Percentiles rank a stretch among this genome's conserved stretches.
These are phyloP conservation scores for Gephyroberyx darwinii DNA, from an alignment of 2,797 vertebrate genomes.

Conservation along the genomic window DNA sequence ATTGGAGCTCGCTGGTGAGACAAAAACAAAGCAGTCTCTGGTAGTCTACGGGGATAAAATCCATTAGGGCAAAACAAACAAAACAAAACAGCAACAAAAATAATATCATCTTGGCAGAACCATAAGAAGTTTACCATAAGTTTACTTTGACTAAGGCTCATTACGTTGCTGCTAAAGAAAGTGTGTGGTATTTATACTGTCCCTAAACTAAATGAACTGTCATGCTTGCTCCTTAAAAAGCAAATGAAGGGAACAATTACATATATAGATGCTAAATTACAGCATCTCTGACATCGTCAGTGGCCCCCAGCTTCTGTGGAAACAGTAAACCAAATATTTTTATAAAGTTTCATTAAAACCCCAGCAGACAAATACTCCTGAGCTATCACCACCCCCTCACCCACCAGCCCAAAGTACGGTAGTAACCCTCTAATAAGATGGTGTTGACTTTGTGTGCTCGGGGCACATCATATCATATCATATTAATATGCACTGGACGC, in stretches of 20 bases:
- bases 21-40: slow-evolving; percentile 54
- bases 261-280: slow-evolving; percentile 45
- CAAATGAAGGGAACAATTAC: slow-evolving; percentile 43
- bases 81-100: slow-evolving; percentile 38
- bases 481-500: slow-evolving; percentile 83
- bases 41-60: slow-evolving; percentile 61
- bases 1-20: slow-evolving; percentile 60
- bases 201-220: not conserved
- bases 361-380: slow-evolving; percentile 77
- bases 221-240: slow-evolving; percentile 42
- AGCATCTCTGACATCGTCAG: slow-evolving; percentile 54
- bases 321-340: slow-evolving; percentile 74
- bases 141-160: slow-evolving; percentile 37
- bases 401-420: slow-evolving; percentile 33
- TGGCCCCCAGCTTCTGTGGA: slow-evolving; percentile 41
- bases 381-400: slow-evolving; percentile 53
- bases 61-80: slow-evolving; percentile 57
- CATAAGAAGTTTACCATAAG: slow-evolving; percentile 40
- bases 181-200: slow-evolving; percentile 35
- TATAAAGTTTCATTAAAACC: slow-evolving; percentile 81
- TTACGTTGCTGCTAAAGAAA: slow-evolving; percentile 23
- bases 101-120: slow-evolving; percentile 50
- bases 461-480: slow-evolving; percentile 72
- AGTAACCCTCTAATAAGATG: slow-evolving; percentile 77
- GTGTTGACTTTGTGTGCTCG: slow-evolving; percentile 75